These are phyloP conservation scores for Tetragnatha montana DNA, from an alignment of 2,888 invertebrate species.

Conservation along the genomic window DNA sequence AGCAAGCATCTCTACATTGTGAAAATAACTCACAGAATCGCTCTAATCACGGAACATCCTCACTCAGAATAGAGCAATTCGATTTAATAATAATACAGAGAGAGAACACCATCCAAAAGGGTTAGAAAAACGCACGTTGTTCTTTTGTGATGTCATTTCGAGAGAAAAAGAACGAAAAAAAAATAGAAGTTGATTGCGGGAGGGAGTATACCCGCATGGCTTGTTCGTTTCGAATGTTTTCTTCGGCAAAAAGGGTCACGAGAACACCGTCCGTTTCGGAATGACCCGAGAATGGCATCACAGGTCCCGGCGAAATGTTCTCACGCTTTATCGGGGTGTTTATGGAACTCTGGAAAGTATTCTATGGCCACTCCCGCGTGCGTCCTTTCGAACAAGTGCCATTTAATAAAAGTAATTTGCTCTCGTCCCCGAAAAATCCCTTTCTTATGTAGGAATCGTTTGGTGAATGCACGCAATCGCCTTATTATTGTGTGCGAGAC, in stretches of 20 bases:
- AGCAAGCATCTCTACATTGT: too few species aligned
- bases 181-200: background rate
- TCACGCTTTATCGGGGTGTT: constrained; percentile 25
- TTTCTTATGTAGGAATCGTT: background rate
- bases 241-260: constrained; percentile 36
- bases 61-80: background rate
- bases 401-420: constrained; percentile 23
- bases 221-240: constrained; percentile 18
- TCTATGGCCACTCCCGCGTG: background rate
- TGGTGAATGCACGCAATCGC: background rate
- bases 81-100: background rate
- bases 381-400: background rate
- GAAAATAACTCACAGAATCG: background rate
- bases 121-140: background rate
- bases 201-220: constrained; percentile 7
- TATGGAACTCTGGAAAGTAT: constrained; percentile 22
- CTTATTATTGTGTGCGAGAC: too few species aligned
- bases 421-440: background rate
- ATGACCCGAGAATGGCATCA: background rate
- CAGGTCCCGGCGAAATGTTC: background rate
- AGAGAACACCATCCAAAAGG: background rate
- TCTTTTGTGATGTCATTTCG: background rate
- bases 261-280: constrained; percentile 29
- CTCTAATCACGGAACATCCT: background rate
- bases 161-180: background rate